Conservation (phyloP, 2,797 vertebrate species). For the Spea hammondii region DNA sequence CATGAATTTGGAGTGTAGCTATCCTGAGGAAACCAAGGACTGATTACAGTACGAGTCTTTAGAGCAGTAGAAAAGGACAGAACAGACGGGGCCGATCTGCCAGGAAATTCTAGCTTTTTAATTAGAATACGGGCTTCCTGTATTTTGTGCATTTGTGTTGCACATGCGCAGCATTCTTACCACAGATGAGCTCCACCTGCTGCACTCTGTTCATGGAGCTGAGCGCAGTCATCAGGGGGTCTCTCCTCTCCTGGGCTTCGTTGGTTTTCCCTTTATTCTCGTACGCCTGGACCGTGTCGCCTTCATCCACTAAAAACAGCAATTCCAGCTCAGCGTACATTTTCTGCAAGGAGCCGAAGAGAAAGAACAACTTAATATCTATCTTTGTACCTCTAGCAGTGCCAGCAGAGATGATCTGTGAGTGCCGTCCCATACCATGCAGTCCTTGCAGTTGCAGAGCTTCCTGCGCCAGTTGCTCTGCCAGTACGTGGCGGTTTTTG, state of each 20-base stretch:
- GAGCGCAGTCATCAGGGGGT: conserved; percentile 83
- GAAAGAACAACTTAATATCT: not conserved
- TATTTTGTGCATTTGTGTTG: no score
- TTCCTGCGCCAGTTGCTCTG: conserved; percentile 83
- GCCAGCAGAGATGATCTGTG: no score
- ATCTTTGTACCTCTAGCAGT: no score
- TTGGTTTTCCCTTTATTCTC: conserved; percentile 84
- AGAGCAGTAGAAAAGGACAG: no score
- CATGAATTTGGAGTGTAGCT: no score
- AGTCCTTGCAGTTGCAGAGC: conserved; percentile 84
- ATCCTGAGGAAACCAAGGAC: no score
- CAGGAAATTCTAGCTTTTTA: no score
- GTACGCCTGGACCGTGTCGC: conserved; percentile 88
- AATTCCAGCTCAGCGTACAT: conserved; percentile 81
- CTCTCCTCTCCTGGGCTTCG: conserved; percentile 72
- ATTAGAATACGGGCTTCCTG: no score
- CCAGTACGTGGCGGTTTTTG: conserved; percentile 85
- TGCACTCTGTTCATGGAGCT: conserved; percentile 84
- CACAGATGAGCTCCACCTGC: conserved; percentile 91
- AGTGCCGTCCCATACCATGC: conserved; percentile 70
- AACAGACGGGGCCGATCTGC: no score
- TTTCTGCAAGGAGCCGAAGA: conserved; percentile 63
- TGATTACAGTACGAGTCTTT: no score
- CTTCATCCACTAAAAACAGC: conserved; percentile 87
- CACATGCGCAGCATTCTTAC: conserved; percentile 65